Evolutionary conservation across 2,888 invertebrate genomes (phyloP), one percentile per base, ranked within the genome.

Genomic region (Zhuqinia jingwanae): DNA sequence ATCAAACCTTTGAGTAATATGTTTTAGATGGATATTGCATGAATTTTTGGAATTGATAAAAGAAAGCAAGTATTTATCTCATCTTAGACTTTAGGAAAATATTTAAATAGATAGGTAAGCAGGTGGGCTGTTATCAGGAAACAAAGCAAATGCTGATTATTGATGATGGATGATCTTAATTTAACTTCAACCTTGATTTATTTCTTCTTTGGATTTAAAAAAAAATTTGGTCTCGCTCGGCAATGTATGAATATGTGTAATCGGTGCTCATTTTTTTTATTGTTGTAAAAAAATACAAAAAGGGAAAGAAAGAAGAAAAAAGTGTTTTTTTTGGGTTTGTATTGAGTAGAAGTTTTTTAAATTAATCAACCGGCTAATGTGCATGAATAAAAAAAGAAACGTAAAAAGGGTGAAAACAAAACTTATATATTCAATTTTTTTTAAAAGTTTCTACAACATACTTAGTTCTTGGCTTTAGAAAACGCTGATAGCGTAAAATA

Each of bases 41-140:
- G 73, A 73, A 73, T 73, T 27, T 73, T 50, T 56, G 20, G 22
- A 42, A 8, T 76, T 58, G 30, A 36, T 30, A 58, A 42, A 56
- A n/a, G 22, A 58, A 25, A 58, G n/a, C n/a, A 76, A 76, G 76
- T 76, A 76, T 76, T 76, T 76, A 76, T 76, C 76, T 76, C 76
- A 75, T 75, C 53, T 30, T 56, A 30, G 36, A 17, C 5, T 13
- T 13, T 13, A 50, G 50, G 50, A 50, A 50, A 5, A 50, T 2
- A 15, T 13, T 6, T 36, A 36, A 6, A 36, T 36, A 8, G 3
- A 36, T 8, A 36, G 36, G 36, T 36, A 36, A 36, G 36, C 22
- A 47, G 5, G 68, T 11, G 30, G 20, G 53, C n/a, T n/a, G n/a
- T n/a, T n/a, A n/a, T n/a, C n/a, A n/a, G n/a, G n/a, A 15, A 17